Conservation (phyloP, 2,797 vertebrate genomes). For the Spheniscus humboldti region DNA sequence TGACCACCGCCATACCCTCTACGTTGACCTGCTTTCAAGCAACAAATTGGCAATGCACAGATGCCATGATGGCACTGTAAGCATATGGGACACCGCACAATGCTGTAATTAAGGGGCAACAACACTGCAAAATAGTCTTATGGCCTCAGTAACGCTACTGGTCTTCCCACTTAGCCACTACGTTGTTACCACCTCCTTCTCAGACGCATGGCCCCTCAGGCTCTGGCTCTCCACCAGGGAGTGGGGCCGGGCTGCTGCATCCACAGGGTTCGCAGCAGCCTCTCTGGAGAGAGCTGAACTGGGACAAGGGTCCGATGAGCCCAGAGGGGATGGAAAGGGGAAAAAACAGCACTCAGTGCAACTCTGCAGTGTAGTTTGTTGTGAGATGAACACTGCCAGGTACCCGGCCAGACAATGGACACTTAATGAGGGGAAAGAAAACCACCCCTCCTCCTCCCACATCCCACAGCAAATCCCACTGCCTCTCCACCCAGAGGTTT, state of each 20-base stretch:
- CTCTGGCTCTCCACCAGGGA: neutral
- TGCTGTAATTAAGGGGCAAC: neutral
- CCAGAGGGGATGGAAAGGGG: neutral
- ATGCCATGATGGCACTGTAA: neutral
- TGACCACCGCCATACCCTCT: neutral
- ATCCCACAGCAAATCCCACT: neutral
- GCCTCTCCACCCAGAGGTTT: neutral
- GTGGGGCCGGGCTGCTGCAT: neutral
- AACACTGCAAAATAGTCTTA: neutral
- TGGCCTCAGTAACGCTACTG: neutral
- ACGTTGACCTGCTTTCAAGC: neutral
- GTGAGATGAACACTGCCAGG: accelerated
- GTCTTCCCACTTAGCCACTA: neutral
- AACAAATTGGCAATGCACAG: neutral
- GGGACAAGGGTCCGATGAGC: neutral
- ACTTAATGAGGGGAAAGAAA: neutral
- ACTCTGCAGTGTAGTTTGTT: neutral
- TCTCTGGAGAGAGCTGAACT: neutral
- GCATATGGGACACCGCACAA: neutral
- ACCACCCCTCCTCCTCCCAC: neutral
- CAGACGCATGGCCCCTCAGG: neutral
- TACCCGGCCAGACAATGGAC: neutral
- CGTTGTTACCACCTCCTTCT: neutral
- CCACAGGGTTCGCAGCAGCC: neutral
- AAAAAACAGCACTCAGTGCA: neutral